These are phyloP conservation scores for Scolopax rusticola DNA, from an alignment of 2,797 vertebrate species.

Conservation along the genomic window DNA sequence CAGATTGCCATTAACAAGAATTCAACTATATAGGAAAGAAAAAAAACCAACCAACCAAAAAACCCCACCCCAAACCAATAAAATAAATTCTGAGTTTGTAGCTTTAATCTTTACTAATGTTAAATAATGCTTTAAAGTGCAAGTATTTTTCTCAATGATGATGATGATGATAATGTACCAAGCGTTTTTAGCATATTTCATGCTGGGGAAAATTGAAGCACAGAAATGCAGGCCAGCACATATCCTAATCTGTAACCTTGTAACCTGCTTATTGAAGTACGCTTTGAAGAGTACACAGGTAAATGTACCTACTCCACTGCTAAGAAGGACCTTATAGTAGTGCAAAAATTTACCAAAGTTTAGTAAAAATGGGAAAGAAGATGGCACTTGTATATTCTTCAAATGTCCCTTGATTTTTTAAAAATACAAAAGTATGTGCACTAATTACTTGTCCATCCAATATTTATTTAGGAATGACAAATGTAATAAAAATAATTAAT, in stretches of 20 bases:
- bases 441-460: neutral
- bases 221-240: neutral
- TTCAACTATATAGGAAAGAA: neutral
- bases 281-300: neutral
- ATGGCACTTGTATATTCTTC: neutral
- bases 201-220: neutral
- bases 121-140: neutral
- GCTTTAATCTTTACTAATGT: neutral
- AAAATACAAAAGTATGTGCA: neutral
- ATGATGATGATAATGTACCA: neutral
- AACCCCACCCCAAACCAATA: accelerated
- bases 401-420: neutral
- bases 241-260: neutral
- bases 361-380: neutral
- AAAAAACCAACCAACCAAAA: no score
- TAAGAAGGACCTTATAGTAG: neutral
- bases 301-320: neutral
- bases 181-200: neutral
- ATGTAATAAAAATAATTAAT: neutral
- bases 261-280: neutral
- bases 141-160: neutral
- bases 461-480: neutral
- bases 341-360: neutral
- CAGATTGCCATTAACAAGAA: neutral
- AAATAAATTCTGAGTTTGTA: neutral